Conservation (phyloP, 2,888 invertebrate species). For the Caenorhabditis wallacei region DNA sequence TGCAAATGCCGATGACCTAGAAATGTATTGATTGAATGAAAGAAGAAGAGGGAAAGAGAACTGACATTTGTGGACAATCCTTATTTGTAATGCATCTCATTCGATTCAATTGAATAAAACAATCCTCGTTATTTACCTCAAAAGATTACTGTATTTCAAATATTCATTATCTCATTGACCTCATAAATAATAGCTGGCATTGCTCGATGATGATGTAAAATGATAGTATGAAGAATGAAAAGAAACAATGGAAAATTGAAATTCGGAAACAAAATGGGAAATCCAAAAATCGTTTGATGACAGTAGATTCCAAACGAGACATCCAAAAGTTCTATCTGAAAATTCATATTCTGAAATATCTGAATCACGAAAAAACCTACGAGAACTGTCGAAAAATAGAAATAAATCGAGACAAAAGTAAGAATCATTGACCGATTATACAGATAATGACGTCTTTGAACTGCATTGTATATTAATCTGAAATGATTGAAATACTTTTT, state of each 20-base stretch:
- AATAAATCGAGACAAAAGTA: slow-evolving; percentile 60
- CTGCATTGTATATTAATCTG: slow-evolving; percentile 67
- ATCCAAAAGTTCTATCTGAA: slow-evolving; percentile 69
- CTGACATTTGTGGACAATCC: slow-evolving; percentile 68
- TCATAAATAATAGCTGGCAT: slow-evolving; percentile 74
- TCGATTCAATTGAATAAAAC: slow-evolving; percentile 71
- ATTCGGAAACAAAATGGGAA: slow-evolving; percentile 71
- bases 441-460: slow-evolving; percentile 61
- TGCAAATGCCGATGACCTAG: slow-evolving; percentile 65
- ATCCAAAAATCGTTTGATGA: slow-evolving; percentile 63
- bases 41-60: background rate
- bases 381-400: slow-evolving; percentile 68
- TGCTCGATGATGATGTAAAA: slow-evolving; percentile 67
- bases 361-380: slow-evolving; percentile 32
- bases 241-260: slow-evolving; percentile 70
- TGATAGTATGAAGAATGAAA: slow-evolving; percentile 60
- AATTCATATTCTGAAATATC: background rate
- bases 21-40: background rate
- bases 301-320: slow-evolving; percentile 71
- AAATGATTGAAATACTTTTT: background rate
- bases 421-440: slow-evolving; percentile 61
- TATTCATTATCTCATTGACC: slow-evolving; percentile 20
- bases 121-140: slow-evolving; percentile 70
- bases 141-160: background rate
- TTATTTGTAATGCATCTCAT: slow-evolving; percentile 70